A percentile compares a stretch with the other conserved stretches of the same genome.
Conservation (phyloP, 2,888 invertebrate species). For the Drosophila pseudotakahashii region DNA sequence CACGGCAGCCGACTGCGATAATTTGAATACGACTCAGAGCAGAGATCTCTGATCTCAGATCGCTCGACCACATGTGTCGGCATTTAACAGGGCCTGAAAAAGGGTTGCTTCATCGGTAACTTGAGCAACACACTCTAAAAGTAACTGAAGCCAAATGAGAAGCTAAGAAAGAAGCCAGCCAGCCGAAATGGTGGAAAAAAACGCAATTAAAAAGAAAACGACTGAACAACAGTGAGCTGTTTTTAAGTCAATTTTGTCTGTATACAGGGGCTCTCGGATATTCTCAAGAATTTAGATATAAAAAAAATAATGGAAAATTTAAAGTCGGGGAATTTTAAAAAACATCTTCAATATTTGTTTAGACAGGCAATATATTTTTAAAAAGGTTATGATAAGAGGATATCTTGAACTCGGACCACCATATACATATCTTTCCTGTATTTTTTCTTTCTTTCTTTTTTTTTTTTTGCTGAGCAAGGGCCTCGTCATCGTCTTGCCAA, state of each 20-base stretch:
- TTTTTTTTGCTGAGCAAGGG: slow-evolving; percentile 12
- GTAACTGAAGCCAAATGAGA: slow-evolving; percentile 5
- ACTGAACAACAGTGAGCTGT: slow-evolving; percentile 1
- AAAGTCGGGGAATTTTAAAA: neutral
- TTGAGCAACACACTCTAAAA: slow-evolving; percentile 5
- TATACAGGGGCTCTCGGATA: neutral
- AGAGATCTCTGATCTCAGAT: neutral
- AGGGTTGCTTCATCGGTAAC: slow-evolving; percentile 8
- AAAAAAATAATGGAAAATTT: neutral
- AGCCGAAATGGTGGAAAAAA: slow-evolving; percentile 2
- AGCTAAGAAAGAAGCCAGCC: slow-evolving; percentile 10
- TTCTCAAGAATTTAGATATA: neutral
- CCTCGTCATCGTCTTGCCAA: slow-evolving; percentile 18
- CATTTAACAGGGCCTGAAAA: neutral
- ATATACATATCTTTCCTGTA: neutral
- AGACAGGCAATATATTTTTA: neutral
- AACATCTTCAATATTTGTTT: too few species aligned
- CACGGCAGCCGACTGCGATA: slow-evolving; percentile 6
- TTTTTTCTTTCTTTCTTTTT: neutral
- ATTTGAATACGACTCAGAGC: slow-evolving; percentile 1
- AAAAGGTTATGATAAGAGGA: neutral
- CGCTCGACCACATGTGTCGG: slow-evolving; percentile 4
- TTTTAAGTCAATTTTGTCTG: neutral
- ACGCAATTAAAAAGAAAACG: slow-evolving; percentile 7
- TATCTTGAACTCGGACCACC: neutral